These are phyloP conservation scores for Venturia canescens DNA, from an alignment of 1,140 invertebrate genomes.

Conservation along the genomic window DNA sequence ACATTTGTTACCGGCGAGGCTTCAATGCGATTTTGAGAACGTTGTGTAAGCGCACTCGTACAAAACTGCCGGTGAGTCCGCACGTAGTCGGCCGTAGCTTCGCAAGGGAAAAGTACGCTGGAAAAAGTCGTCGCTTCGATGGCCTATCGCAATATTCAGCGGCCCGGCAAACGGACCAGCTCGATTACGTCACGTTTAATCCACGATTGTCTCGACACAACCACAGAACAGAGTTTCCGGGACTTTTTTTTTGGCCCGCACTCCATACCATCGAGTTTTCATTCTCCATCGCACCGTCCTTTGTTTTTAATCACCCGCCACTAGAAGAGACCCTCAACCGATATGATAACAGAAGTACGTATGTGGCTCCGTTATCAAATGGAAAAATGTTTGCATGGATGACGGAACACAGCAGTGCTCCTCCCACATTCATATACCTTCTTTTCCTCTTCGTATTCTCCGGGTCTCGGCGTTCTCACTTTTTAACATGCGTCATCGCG, in stretches of 20 bases:
- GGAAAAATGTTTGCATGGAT: slow-evolving; percentile 45
- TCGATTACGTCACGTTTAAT: slow-evolving; percentile 49
- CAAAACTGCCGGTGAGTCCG: too few relatives aligned
- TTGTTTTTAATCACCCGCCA: slow-evolving; percentile 4
- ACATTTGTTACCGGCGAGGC: too few relatives aligned
- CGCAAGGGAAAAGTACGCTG: too few relatives aligned
- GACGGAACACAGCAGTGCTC: not conserved
- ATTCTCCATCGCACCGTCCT: not conserved
- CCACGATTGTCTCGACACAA: slow-evolving; percentile 44
- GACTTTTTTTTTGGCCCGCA: not conserved
- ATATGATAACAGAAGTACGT: slow-evolving; percentile 50
- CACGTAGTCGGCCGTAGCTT: too few relatives aligned
- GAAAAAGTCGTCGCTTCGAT: not conserved
- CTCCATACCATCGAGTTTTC: slow-evolving; percentile 21
- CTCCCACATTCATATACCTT: too few relatives aligned
- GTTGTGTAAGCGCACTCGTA: too few relatives aligned
- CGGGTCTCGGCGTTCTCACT: too few relatives aligned
- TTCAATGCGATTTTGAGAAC: too few relatives aligned
- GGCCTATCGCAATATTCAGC: not conserved
- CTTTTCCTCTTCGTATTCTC: too few relatives aligned
- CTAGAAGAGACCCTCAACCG: not conserved
- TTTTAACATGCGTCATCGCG: too few relatives aligned
- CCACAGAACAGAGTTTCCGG: not conserved
- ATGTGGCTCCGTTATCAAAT: slow-evolving; percentile 46
- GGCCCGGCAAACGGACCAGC: slow-evolving; percentile 12